phyloP scores from a whole-genome alignment of 1,140 invertebrate species.

The Thaumetopoea pityocampa region DNA sequence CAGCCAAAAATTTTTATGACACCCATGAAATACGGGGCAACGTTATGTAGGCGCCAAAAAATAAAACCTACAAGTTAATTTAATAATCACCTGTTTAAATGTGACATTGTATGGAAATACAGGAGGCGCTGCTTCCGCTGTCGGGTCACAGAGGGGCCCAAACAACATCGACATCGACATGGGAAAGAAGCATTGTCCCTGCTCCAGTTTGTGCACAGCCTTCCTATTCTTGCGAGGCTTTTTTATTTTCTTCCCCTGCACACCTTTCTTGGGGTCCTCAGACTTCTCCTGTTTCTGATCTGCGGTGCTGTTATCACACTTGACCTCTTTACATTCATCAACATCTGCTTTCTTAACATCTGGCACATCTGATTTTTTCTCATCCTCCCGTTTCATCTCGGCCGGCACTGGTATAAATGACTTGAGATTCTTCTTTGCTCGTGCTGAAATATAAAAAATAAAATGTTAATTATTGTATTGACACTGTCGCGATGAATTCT shows the following conservation, averaged over 20 bases:
- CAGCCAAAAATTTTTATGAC: too few species aligned
- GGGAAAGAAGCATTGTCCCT: slow-evolving; percentile 81
- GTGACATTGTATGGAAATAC: slow-evolving; percentile 92
- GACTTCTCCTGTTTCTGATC: slow-evolving; percentile 44
- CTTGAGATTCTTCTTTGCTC: slow-evolving; percentile 55
- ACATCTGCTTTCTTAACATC: slow-evolving; percentile 56
- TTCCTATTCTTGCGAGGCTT: slow-evolving; percentile 65
- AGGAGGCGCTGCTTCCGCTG: slow-evolving; percentile 71
- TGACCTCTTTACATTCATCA: slow-evolving; percentile 47
- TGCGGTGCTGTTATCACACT: slow-evolving; percentile 43
- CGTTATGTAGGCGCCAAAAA: too few species aligned
- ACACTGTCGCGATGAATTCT: too few species aligned
- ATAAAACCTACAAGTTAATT: too few species aligned
- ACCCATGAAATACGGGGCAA: too few species aligned
- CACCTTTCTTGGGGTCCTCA: slow-evolving; percentile 47
- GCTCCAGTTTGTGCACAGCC: slow-evolving; percentile 52
- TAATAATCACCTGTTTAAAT: slow-evolving; percentile 87
- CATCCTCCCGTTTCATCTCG: slow-evolving; percentile 42
- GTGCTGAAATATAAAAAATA: slow-evolving; percentile 44
- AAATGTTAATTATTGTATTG: too few species aligned
- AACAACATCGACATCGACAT: slow-evolving; percentile 91
- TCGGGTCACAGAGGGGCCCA: slow-evolving; percentile 83
- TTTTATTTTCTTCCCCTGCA: slow-evolving; percentile 43
- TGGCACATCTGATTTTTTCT: slow-evolving; percentile 36
- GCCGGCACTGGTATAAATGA: slow-evolving; percentile 58